These are phyloP conservation scores for Cassiopea andromeda DNA, from an alignment of 30 jellyfish, hydroid and myxozoan species.

Conservation along the genomic window DNA sequence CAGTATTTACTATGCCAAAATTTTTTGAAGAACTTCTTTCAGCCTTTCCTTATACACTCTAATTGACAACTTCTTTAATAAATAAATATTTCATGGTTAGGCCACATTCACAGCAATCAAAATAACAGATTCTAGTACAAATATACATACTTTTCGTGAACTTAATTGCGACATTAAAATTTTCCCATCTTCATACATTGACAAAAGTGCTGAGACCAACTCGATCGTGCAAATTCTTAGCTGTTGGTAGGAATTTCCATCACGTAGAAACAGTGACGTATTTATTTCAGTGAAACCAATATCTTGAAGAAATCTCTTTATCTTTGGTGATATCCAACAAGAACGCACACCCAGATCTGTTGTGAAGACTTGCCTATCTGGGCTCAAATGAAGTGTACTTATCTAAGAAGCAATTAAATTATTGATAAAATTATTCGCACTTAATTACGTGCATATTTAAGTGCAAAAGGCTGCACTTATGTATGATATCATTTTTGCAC, in stretches of 20 bases:
- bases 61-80: no score
- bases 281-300: constrained; percentile 36
- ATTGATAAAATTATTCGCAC: not conserved
- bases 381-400: constrained; percentile 1
- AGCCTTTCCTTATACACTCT: no score
- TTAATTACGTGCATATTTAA: no score
- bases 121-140: not conserved
- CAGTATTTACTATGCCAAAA: no score
- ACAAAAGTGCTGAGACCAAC: not conserved
- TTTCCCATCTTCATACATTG: constrained; percentile 39
- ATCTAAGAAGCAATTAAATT: not conserved
- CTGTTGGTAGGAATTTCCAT: constrained; percentile 21
- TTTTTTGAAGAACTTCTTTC: no score
- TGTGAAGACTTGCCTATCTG: constrained; percentile 12
- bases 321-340: constrained; percentile 29
- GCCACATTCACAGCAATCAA: no score
- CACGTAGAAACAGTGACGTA: not conserved
- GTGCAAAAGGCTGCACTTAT: no score
- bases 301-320: constrained; percentile 31
- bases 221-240: constrained; percentile 15
- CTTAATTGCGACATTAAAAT: not conserved
- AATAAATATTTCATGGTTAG: no score
- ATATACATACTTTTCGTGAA: constrained; percentile 11
- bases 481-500: no score
- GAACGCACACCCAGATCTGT: constrained; percentile 11